phyloP scores from a whole-genome alignment of 1,140 invertebrate species.

The Drosophila ironensis region DNA sequence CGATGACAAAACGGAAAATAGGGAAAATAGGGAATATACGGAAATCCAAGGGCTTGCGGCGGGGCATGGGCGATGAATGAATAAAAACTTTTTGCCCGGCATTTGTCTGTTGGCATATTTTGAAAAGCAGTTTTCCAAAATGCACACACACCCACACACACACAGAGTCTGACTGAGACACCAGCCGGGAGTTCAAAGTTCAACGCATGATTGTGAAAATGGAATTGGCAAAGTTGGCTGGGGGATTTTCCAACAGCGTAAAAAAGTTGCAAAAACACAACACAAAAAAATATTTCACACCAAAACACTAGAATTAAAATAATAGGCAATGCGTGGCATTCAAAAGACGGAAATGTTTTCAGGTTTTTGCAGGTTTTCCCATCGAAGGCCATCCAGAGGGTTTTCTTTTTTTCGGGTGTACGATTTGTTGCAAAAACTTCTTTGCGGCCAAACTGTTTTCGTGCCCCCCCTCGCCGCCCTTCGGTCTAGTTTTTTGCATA shows the following conservation, averaged over 20 bases:
- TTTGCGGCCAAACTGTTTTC: constrained; percentile 5
- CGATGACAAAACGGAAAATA: constrained; percentile 54
- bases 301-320: no score
- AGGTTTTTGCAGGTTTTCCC: neutral
- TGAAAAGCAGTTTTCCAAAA: constrained; percentile 69
- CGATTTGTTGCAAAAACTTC: constrained; percentile 1
- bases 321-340: no score
- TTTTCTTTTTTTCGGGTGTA: constrained; percentile 1
- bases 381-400: no score
- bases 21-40: constrained; percentile 10
- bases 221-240: constrained; percentile 72
- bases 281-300: constrained; percentile 9
- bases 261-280: constrained; percentile 23
- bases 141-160: constrained; percentile 29
- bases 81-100: constrained; percentile 56
- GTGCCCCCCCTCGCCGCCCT: constrained; percentile 2
- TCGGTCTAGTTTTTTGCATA: constrained; percentile 53
- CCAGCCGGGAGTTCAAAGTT: constrained; percentile 68
- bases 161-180: no score
- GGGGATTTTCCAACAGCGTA: constrained; percentile 38
- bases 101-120: constrained; percentile 73
- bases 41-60: neutral
- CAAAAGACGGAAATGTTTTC: no score
- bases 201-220: constrained; percentile 79
- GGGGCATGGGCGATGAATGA: constrained; percentile 28